Base-by-base conservation (phyloP, 2,888 invertebrate genomes). In the Eledona agricola region DNA sequence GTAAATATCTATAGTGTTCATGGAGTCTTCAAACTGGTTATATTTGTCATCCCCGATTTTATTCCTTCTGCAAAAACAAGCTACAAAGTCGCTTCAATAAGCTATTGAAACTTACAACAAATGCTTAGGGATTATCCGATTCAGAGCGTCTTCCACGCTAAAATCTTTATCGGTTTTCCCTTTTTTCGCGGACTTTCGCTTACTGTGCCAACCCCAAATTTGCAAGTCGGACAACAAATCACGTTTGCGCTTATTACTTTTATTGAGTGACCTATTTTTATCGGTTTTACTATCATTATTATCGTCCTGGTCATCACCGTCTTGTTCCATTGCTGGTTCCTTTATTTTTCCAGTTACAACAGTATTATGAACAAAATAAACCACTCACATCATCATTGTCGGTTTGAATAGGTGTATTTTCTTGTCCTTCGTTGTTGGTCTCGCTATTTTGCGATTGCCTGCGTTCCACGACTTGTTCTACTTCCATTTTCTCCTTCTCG, bases 201-300 rank as follows among this genome's bases (percentile, higher is more conserved):
- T 86, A 40, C 80, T 80, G 62, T 88, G 89, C 88, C 89, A 90
- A 37, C 88, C 87, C 88, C 90, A 89, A 62, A 87, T 86, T 63
- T 89, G 85, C 11, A 90, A 73, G 62, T 85, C 85, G 34, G 85
- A 85, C 6, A 89, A 76, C 16, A 87, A 85, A 73, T 88, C 89
- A 22, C 89, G 83, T 54, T 89, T 79, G n/a, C 89, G 78, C 61
- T 89, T 82, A 7, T 60, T 67, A 11, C 28, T 42, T 34, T 43
- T 47, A 23, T 56, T 65, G 37, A 67, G 60, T 16, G 55, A 60
- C 17, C 67, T 67, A 1, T 57, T 60, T 59, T 74, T 72, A 35
- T 66, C 65, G 22, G 57, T 57, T 51, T 67, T 68, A 20, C 66
- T 55, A 47, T 72, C 69, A 2, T 25, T 55, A 40, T 67, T 71